A percentile compares a stretch with the other conserved stretches of the same genome.
Evolutionary conservation across 2,113 vertebrate genomes (phyloP).

Genomic region (Peromyscus californicus): DNA sequence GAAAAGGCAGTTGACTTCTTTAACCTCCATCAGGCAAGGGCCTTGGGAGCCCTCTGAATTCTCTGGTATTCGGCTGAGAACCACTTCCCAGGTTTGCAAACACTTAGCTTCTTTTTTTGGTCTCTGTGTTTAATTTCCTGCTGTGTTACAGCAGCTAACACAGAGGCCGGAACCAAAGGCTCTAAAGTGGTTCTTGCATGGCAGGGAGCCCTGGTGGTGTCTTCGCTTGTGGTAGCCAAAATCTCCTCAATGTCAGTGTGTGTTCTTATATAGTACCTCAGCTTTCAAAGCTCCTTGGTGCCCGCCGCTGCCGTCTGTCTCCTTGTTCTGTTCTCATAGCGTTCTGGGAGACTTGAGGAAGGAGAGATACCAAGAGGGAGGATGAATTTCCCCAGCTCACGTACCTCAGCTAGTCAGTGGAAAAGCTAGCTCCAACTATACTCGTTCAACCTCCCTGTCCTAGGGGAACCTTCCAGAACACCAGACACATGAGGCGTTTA

Average conservation of each 20-base stretch:
- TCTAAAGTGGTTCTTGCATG: background rate
- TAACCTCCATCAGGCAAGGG: constrained; percentile 69
- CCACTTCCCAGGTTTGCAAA: constrained; percentile 73
- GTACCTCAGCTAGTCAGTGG: background rate
- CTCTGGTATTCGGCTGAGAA: constrained; percentile 66
- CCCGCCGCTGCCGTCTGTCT: background rate
- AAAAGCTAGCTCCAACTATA: background rate
- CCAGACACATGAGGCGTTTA: background rate
- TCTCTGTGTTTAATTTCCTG: constrained; percentile 48
- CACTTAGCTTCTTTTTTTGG: constrained; percentile 67
- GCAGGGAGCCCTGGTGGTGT: background rate
- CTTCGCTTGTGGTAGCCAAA: background rate
- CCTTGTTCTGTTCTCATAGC: background rate
- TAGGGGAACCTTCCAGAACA: background rate
- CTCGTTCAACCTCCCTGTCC: background rate
- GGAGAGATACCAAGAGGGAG: too few relatives aligned
- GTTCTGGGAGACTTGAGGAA: background rate
- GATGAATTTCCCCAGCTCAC: background rate
- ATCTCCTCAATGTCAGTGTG: background rate
- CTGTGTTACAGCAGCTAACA: background rate
- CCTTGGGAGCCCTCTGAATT: constrained; percentile 76
- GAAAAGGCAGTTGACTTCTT: constrained; percentile 69
- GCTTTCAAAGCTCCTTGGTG: background rate
- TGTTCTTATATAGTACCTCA: background rate
- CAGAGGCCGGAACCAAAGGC: background rate